These are phyloP conservation scores for Furcula furcula DNA, from an alignment of 2,888 invertebrate genomes.

Conservation along the genomic window DNA sequence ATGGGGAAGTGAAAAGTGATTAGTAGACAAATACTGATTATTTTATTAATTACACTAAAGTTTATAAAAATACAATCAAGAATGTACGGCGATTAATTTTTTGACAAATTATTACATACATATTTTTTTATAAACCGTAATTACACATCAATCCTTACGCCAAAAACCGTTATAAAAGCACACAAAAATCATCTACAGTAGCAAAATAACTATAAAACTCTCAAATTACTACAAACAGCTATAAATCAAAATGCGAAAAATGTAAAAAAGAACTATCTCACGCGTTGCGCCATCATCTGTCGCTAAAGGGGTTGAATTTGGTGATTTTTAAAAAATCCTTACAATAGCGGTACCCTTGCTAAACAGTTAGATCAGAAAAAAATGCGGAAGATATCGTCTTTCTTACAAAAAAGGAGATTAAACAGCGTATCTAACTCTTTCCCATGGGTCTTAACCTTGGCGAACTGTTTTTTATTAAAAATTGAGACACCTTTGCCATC, in stretches of 20 bases:
- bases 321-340: slow-evolving; percentile 42
- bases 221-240: slow-evolving; percentile 80
- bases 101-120: too few relatives aligned
- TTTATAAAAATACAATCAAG: too few relatives aligned
- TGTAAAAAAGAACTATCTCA: slow-evolving; percentile 70
- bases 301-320: slow-evolving; percentile 75
- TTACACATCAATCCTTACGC: slow-evolving; percentile 34
- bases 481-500: slow-evolving; percentile 80
- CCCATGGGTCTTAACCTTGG: slow-evolving; percentile 81
- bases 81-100: too few relatives aligned
- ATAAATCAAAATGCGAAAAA: slow-evolving; percentile 69
- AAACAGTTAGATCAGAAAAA: slow-evolving; percentile 66
- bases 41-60: too few relatives aligned
- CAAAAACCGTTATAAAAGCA: slow-evolving; percentile 66
- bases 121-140: slow-evolving; percentile 18
- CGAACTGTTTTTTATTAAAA: slow-evolving; percentile 66
- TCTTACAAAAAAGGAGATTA: slow-evolving; percentile 52
- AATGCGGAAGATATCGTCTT: slow-evolving; percentile 63
- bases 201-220: slow-evolving; percentile 67
- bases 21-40: too few relatives aligned
- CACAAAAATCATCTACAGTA: slow-evolving; percentile 55
- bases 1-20: too few relatives aligned
- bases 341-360: slow-evolving; percentile 65
- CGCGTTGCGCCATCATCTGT: slow-evolving; percentile 68
- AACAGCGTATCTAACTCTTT: slow-evolving; percentile 75